Percentiles rank a stretch among this genome's conserved stretches.
phyloP scores from a whole-genome alignment of 2,888 invertebrate species.

The Eupithecia pulchellata region DNA sequence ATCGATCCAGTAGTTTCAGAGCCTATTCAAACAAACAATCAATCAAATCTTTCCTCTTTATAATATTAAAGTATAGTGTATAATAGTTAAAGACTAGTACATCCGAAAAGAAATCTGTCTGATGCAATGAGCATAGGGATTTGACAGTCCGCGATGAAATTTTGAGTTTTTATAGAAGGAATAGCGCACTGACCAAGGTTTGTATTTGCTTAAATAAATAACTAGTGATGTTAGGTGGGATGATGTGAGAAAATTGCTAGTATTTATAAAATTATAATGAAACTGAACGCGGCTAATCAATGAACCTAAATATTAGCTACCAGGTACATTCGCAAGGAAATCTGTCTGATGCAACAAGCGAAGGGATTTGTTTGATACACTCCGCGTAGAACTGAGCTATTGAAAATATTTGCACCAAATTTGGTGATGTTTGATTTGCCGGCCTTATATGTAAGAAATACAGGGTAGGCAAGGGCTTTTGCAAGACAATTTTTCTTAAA shows the following conservation, averaged over 20 bases:
- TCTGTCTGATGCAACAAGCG: conserved; percentile 55
- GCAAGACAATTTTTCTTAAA: too few species aligned
- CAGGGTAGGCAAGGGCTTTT: too few species aligned
- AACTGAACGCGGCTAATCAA: conserved; percentile 19
- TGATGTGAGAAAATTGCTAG: background rate
- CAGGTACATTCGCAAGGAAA: conserved; percentile 50
- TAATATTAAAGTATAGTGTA: too few species aligned
- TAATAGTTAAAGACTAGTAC: too few species aligned
- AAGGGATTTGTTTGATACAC: conserved; percentile 50
- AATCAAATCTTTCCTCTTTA: too few species aligned
- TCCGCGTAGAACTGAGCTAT: background rate
- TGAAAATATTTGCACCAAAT: background rate
- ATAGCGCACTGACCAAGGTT: too few species aligned
- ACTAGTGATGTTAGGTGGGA: too few species aligned
- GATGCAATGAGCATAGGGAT: conserved; percentile 57
- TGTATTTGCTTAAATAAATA: too few species aligned
- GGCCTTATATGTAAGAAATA: background rate
- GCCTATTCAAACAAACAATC: too few species aligned
- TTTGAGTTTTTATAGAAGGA: too few species aligned
- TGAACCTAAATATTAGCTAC: conserved; percentile 31
- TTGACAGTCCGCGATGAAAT: conserved; percentile 28
- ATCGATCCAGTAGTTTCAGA: too few species aligned
- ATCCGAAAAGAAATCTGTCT: conserved; percentile 53
- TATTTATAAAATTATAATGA: conserved; percentile 10
- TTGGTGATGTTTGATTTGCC: background rate